Evolutionary conservation across 2,797 vertebrate genomes (phyloP), one percentile per base, ranked within the genome.

Genomic region (Phrynocephalus forsythii): DNA sequence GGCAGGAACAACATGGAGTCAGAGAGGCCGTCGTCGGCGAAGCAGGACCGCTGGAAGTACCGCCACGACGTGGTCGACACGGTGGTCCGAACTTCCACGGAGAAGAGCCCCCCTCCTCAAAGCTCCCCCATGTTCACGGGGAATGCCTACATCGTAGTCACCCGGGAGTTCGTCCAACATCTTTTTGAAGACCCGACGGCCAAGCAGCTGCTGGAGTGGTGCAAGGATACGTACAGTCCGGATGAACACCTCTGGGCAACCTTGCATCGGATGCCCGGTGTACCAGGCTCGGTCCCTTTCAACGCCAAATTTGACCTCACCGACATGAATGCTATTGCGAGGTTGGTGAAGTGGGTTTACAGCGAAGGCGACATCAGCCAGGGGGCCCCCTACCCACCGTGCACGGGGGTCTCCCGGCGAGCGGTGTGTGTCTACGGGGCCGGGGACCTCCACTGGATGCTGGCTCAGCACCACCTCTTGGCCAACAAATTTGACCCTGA

Each of bases 171-270:
- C 63, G 97, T 99, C 87, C 90, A 90, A 4, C 95, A 98, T 0
- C 9, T 98, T 44, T 92, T 98, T 1, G 8, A 96, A 86, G 94
- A 96, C 91, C 94, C 90, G 30, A 90, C 86, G 0, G 94, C 91
- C 9, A 96, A 88, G 60, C 86, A 63, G 0, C 93, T 99, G 2
- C 87, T 98, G 0, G 97, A 98, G 73, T 99, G 98, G 99, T 97
- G 93, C 77, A 97, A 97, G 90, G 99, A 99, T 94, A 99, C 98
- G 0, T 98, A 97, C 88, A 99, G 98, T 88, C 99, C 98, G 0
- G 98, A 99, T 11, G 99, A 99, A 76, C 95, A 98, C 75, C 84
- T 99, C 18, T 99, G 98, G 98, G 98, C 98, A 83, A 98, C 98
- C 0, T 95, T 99, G 28, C 96, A 98, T 86, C 96, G 98, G 69